Evolutionary conservation across 2,113 vertebrate genomes (phyloP).

Genomic region (Aptenodytes patagonicus): DNA sequence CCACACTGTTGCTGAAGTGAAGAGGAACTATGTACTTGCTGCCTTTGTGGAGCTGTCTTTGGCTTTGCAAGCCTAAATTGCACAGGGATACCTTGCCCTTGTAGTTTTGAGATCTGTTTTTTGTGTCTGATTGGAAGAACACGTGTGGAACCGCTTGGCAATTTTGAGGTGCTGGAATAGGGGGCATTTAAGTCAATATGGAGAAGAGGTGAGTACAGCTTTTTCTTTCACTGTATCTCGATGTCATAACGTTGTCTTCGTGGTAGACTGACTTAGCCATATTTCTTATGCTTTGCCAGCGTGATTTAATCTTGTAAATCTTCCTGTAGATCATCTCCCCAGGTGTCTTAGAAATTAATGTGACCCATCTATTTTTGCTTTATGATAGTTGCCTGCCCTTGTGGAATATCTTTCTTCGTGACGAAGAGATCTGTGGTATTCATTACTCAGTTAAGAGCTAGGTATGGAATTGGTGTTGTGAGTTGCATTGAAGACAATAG

Average conservation of each 20-base stretch:
- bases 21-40: neutral
- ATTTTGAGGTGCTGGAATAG: neutral
- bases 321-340: neutral
- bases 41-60: neutral
- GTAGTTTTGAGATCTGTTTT: neutral
- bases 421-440: neutral
- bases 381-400: neutral
- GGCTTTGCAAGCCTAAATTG: neutral
- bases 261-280: neutral
- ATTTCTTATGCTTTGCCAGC: neutral
- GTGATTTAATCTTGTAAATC: neutral
- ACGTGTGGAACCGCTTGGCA: neutral
- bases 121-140: neutral
- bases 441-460: neutral
- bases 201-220: neutral
- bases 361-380: neutral
- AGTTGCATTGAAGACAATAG: neutral
- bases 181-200: neutral
- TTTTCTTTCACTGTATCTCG: neutral
- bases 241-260: neutral
- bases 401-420: neutral
- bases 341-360: neutral
- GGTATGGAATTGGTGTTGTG: neutral
- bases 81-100: neutral
- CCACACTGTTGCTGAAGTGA: neutral